A percentile compares a stretch with the other conserved stretches of the same genome.
Evolutionary conservation across 2,888 invertebrate genomes (phyloP).

Genomic region (Clanis bilineata): DNA sequence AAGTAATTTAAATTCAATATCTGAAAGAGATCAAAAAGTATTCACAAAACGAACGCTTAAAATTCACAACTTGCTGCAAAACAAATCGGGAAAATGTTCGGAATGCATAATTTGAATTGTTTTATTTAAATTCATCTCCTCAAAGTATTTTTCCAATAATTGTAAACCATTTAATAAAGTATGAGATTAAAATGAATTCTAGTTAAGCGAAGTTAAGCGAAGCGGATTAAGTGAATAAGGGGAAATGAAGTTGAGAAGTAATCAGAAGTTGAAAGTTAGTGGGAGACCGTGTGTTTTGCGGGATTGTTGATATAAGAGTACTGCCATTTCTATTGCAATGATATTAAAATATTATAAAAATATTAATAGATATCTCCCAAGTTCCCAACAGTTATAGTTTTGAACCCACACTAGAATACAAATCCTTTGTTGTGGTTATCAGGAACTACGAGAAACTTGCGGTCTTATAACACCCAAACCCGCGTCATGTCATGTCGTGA

Average conservation of each 20-base stretch:
- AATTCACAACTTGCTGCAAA: conserved; percentile 7
- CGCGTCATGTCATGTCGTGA: too few relatives aligned
- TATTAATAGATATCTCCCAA: too few relatives aligned
- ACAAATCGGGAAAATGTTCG: not conserved
- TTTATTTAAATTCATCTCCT: not conserved
- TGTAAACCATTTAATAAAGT: not conserved
- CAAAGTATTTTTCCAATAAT: not conserved
- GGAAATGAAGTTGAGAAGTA: not conserved
- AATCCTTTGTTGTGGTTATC: too few relatives aligned
- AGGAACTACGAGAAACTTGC: too few relatives aligned
- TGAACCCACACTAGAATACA: too few relatives aligned
- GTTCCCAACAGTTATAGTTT: too few relatives aligned
- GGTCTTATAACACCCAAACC: too few relatives aligned
- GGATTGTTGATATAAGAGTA: not conserved
- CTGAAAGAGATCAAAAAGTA: not conserved
- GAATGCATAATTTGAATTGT: conserved; percentile 3
- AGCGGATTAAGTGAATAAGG: not conserved
- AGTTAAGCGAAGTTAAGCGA: not conserved
- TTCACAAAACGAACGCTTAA: not conserved
- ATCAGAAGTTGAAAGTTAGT: not conserved
- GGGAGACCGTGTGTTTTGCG: not conserved
- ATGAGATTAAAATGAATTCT: not conserved
- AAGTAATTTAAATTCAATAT: not conserved
- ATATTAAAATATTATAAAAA: too few relatives aligned
- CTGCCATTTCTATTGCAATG: too few relatives aligned